Percentiles rank a stretch among this genome's conserved stretches.
These are phyloP conservation scores for Calephelis perditalis DNA, from an alignment of 2,888 invertebrate genomes.

Conservation along the genomic window DNA sequence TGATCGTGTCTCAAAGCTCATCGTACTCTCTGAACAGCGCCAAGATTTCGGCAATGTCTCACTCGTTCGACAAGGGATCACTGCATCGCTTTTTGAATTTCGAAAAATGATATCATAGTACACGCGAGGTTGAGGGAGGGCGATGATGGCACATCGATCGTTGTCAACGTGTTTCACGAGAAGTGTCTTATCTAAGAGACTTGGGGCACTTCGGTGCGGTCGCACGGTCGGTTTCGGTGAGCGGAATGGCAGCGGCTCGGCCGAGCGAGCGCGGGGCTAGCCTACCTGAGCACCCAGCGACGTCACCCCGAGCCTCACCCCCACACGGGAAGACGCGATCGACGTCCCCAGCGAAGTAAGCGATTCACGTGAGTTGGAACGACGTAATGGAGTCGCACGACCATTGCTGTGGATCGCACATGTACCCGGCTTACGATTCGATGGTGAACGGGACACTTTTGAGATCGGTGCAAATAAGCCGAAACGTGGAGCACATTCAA, in stretches of 20 bases:
- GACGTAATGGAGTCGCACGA: slow-evolving; percentile 78
- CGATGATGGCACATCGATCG: slow-evolving; percentile 69
- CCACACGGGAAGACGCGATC: slow-evolving; percentile 78
- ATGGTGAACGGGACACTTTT: slow-evolving; percentile 93
- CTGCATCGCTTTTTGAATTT: slow-evolving; percentile 43
- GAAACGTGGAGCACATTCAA: slow-evolving; percentile 92
- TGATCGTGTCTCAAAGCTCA: slow-evolving; percentile 51
- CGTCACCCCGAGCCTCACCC: slow-evolving; percentile 87
- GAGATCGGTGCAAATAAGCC: slow-evolving; percentile 95
- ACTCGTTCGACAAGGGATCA: slow-evolving; percentile 57
- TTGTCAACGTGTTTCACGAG: slow-evolving; percentile 62
- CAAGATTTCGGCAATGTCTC: slow-evolving; percentile 63
- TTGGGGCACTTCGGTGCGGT: slow-evolving; percentile 57
- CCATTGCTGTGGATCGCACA: slow-evolving; percentile 81
- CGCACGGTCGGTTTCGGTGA: slow-evolving; percentile 45
- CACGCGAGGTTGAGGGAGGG: slow-evolving; percentile 61
- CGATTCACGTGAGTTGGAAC: slow-evolving; percentile 92
- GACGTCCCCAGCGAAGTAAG: slow-evolving; percentile 82
- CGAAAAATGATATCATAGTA: slow-evolving; percentile 63
- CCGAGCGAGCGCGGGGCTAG: slow-evolving; percentile 76
- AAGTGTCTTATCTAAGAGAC: slow-evolving; percentile 63
- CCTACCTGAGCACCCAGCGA: slow-evolving; percentile 83
- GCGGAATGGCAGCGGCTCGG: slow-evolving; percentile 53
- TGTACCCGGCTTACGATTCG: slow-evolving; percentile 81
- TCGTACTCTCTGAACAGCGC: slow-evolving; percentile 65